Base-by-base conservation (phyloP, 2,113 vertebrate species). In the Charina bottae region DNA sequence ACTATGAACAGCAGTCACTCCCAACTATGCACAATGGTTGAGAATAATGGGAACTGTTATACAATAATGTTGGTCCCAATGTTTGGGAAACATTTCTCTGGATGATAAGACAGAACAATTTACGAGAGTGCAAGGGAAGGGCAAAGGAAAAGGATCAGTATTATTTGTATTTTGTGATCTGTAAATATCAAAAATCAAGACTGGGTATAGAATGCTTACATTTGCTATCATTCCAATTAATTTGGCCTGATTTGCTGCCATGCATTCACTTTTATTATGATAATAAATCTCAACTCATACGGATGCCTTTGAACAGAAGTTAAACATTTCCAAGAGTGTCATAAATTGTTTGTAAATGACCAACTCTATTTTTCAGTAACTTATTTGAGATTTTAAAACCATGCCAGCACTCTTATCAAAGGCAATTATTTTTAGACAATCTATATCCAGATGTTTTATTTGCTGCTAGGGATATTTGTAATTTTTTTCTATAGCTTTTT, bases 181-280 rank as follows among this genome's bases (percentile, higher is more conserved):
- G 54, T 60, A 62, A n/a, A n/a, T n/a, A n/a, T n/a, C n/a, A n/a
- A n/a, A 62, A 88, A 33, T 62, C 89, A 88, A 88, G 46, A 86
- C 88, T 64, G 24, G 24, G 33, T 72, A 24, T 21, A 13, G 19
- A 56, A 84, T 62, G 26, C 2, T 28, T 46, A 88, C 11, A 55
- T 46, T 88, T 85, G 59, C 56, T 84, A 68, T 23, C 58, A 56
- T 56, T 42, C 89, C 64, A 90, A 59, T 83, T 90, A 83, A 92
- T 83, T 90, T 64, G 9, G 11, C 83, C 23, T 84, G 58, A 55
- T 49, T 37, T 49, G 62, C 15, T 90, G 56, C 24, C 68, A 90
- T 84, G 23, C 72, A 88, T 88, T 84, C 49, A 56, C 85, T 90
- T 83, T 64, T n/a, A 90, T 84, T 56, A 84, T 37, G 72, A 42